Base-by-base conservation (phyloP, 2,888 invertebrate genomes). In the Colletes collaris region DNA sequence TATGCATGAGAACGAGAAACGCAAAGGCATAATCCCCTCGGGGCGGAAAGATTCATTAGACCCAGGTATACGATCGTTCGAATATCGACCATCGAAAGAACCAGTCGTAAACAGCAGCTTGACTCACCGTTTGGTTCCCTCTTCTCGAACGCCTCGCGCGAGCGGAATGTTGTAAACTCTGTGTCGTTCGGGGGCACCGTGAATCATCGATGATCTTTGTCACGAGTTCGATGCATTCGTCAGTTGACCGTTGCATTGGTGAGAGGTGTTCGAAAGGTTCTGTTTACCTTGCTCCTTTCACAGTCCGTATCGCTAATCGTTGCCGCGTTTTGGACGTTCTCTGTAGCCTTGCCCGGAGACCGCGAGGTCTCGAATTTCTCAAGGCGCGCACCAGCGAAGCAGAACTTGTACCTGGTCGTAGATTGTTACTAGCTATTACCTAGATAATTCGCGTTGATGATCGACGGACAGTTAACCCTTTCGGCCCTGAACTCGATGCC, bases 371-470 rank as follows among this genome's bases (percentile, higher is more conserved):
- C 52, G 53, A 71, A 56, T 35, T 62, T 73, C 27, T 62, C 55
- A 10, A 52, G 40, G 46, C 58, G 59, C 50, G 66, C 60, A 66
- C 63, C 62, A 72, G 62, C 19, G 52, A 64, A 55, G 58, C 56
- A 56, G 82, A 69, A 76, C 76, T 76, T 76, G 85, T 86, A 84
- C 85, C 85, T 86, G 85, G 86, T 84, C 53, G 65, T 86, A 86
- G 82, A 86, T 77, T 71, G 84, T 80, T 75, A 76, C 50, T 86
- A 86, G 79, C 63, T 58, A 80, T 58, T 78, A 73, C 53, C 59
- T 76, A 76, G 66, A 63, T 69, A 71, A 70, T 56, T 77, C 60
- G 74, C 72, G 79, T 55, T 53, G 68, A 55, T 11, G 56, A 16
- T 60, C 52, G 73, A 62, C 46, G 63, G 58, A 49, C 56, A 49